Evolutionary conservation across 2,888 invertebrate genomes (phyloP).

Genomic region (Vanessa cardui): DNA sequence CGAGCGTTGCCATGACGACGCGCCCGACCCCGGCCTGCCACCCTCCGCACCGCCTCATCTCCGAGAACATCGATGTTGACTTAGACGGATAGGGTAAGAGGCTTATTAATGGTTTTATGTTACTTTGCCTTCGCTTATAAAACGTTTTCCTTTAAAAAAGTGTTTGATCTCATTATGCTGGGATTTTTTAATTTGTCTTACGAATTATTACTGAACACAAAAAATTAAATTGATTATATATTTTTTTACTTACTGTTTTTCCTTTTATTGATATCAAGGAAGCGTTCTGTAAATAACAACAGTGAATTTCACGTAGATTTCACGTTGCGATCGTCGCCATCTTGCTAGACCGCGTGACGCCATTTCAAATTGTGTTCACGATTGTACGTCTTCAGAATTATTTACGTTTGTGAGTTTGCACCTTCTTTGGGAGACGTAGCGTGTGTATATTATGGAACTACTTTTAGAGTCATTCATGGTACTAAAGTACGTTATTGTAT

Average conservation of each 20-base stretch:
- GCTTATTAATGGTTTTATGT: constrained; percentile 83
- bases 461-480: constrained; percentile 1
- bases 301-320: constrained; percentile 61
- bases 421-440: constrained; percentile 5
- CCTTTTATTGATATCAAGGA: not conserved
- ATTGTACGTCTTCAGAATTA: constrained; percentile 44
- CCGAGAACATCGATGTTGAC: constrained; percentile 80
- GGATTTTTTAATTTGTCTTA: constrained; percentile 3
- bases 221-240: constrained; percentile 1
- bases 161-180: constrained; percentile 36
- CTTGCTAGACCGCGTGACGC: constrained; percentile 81
- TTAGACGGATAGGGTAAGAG: constrained; percentile 83
- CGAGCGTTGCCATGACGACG: constrained; percentile 73
- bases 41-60: constrained; percentile 58
- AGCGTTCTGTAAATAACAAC: constrained; percentile 56
- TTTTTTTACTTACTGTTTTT: not conserved
- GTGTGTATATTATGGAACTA: not conserved
- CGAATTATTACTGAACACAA: not conserved
- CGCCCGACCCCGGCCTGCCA: constrained; percentile 57
- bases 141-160: constrained; percentile 44
- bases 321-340: constrained; percentile 64
- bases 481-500: not conserved
- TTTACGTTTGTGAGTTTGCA: constrained; percentile 28
- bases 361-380: constrained; percentile 69
- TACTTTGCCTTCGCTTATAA: constrained; percentile 63